phyloP scores from a whole-genome alignment of 2,113 vertebrate genomes.

The Archilochus colubris region DNA sequence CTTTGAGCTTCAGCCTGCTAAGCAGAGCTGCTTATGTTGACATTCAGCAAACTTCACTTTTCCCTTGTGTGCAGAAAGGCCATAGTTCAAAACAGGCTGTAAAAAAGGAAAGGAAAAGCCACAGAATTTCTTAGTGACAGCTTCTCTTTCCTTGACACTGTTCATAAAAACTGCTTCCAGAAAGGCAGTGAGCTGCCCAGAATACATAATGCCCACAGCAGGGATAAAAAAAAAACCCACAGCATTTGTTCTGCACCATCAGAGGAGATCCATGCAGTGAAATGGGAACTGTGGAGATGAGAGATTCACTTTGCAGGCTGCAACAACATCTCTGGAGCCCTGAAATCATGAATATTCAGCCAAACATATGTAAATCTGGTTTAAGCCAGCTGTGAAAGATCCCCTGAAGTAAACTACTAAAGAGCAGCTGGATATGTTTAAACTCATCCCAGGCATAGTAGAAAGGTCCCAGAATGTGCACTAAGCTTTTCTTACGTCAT shows the following conservation, averaged over 20 bases:
- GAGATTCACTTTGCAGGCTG: not conserved
- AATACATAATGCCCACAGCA: slow-evolving; percentile 3
- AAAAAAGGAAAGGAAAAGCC: not conserved
- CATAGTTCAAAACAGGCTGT: slow-evolving; percentile 39
- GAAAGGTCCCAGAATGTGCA: slow-evolving; percentile 42
- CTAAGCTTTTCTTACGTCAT: slow-evolving; percentile 21
- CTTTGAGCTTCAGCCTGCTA: slow-evolving; percentile 22
- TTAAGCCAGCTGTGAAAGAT: slow-evolving; percentile 38
- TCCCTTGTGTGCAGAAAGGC: slow-evolving; percentile 17
- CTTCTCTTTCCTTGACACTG: slow-evolving; percentile 50
- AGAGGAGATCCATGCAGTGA: not conserved
- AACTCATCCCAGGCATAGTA: slow-evolving; percentile 1
- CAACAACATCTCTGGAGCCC: slow-evolving; percentile 28
- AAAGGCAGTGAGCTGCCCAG: not conserved
- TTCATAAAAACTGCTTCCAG: slow-evolving; percentile 30
- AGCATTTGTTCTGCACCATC: not conserved
- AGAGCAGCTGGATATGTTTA: slow-evolving; percentile 41
- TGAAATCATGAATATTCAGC: slow-evolving; percentile 1
- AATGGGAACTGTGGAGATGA: slow-evolving; percentile 1
- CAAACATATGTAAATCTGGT: slow-evolving; percentile 17
- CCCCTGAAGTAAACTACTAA: slow-evolving; percentile 36
- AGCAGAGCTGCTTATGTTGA: slow-evolving; percentile 34
- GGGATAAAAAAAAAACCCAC: not conserved
- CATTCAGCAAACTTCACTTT: slow-evolving; percentile 35
- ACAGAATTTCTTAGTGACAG: slow-evolving; percentile 44